These are phyloP conservation scores for Nycticorax nycticorax DNA, from an alignment of 2,113 vertebrate species.

Conservation along the genomic window DNA sequence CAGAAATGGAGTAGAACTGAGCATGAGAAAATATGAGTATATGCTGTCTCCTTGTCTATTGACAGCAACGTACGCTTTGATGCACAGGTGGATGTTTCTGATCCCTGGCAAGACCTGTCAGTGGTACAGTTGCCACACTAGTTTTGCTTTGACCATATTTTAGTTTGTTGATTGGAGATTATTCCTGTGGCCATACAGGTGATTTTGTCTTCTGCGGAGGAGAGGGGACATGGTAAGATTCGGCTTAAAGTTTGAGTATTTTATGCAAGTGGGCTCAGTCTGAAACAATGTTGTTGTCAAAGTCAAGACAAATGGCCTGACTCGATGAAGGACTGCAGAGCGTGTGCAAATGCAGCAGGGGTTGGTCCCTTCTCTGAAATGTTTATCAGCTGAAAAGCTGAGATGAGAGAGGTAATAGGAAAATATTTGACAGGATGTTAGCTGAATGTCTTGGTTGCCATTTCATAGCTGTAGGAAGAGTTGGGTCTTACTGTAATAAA, in stretches of 20 bases:
- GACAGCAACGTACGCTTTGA: background rate
- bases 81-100: background rate
- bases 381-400: background rate
- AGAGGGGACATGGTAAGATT: background rate
- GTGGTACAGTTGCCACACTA: fast-evolving
- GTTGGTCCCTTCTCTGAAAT: background rate
- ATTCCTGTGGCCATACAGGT: background rate
- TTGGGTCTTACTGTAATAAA: background rate
- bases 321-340: fast-evolving
- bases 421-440: background rate
- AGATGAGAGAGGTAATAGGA: background rate
- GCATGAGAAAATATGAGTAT: background rate
- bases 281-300: background rate
- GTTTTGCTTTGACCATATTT: background rate
- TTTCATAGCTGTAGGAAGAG: background rate
- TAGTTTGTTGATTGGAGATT: background rate
- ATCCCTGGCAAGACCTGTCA: background rate
- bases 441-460: background rate
- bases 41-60: background rate
- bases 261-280: background rate
- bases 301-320: background rate
- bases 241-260: background rate
- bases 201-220: background rate
- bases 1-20: background rate
- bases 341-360: background rate